A percentile compares a stretch with the other conserved stretches of the same genome.
phyloP scores from a whole-genome alignment of 2,797 vertebrate genomes.

The Cacajao melanocephalus region DNA sequence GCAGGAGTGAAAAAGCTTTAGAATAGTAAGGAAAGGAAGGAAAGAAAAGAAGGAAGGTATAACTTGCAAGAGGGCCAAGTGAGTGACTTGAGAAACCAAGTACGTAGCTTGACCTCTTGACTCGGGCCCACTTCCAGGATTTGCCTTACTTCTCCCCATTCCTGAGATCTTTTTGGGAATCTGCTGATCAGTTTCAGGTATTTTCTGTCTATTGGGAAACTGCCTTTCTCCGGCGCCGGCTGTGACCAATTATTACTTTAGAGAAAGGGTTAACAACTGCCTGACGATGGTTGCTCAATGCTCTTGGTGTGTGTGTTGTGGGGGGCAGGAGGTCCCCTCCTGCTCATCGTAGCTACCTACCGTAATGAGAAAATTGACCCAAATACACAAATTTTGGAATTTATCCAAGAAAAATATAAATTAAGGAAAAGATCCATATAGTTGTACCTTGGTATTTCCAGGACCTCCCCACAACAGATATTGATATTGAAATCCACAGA shows the following conservation, averaged over 20 bases:
- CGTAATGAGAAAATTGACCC: background rate
- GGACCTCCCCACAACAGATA: background rate
- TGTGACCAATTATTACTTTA: background rate
- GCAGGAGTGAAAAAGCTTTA: background rate
- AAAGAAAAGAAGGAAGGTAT: background rate
- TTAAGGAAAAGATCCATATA: background rate
- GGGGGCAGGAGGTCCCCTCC: background rate
- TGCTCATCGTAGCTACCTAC: background rate
- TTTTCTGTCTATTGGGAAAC: background rate
- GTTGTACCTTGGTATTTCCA: background rate
- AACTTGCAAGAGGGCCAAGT: background rate
- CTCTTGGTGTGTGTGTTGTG: background rate
- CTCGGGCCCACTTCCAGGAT: background rate
- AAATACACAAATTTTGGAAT: background rate
- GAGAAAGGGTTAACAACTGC: background rate
- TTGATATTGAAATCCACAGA: background rate
- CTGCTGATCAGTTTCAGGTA: background rate
- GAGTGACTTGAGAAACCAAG: background rate
- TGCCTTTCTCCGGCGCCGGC: background rate
- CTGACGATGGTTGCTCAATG: background rate
- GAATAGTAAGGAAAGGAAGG: background rate
- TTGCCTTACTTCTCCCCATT: background rate
- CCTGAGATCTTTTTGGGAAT: background rate
- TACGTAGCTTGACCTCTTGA: background rate
- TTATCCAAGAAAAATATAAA: constrained; percentile 26